Percentiles rank a stretch among this genome's conserved stretches.
These are phyloP conservation scores for Monopterus albus DNA, from an alignment of 2,113 vertebrate species.

Conservation along the genomic window DNA sequence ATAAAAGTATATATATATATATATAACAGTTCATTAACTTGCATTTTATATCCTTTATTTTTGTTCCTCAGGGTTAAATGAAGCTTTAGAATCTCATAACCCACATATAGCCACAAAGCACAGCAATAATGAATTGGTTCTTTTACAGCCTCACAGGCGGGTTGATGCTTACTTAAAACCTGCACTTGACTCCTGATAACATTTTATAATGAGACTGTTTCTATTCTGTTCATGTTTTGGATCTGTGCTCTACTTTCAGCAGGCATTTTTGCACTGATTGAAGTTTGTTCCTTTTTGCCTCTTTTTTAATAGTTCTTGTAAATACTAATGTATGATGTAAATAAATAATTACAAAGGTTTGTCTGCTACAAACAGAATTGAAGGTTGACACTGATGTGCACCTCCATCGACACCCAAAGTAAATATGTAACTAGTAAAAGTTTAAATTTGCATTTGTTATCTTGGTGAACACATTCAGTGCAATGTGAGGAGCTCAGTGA, in stretches of 20 bases:
- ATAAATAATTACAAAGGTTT: conserved; percentile 55
- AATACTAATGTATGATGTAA: conserved; percentile 80
- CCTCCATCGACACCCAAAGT: conserved; percentile 43
- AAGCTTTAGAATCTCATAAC: conserved; percentile 72
- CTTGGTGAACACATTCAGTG: conserved; percentile 18
- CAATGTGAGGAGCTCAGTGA: conserved; percentile 26
- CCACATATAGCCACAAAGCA: conserved; percentile 54
- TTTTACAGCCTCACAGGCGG: conserved; percentile 42
- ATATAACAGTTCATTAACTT: conserved; percentile 38
- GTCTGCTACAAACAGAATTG: conserved; percentile 50
- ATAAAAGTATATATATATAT: conserved; percentile 26
- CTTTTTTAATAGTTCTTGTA: conserved; percentile 69
- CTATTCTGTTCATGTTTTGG: conserved; percentile 43
- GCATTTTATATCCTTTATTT: conserved; percentile 61
- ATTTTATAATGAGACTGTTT: conserved; percentile 59
- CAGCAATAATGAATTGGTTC: conserved; percentile 79
- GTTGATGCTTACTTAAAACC: conserved; percentile 18
- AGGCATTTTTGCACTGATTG: conserved; percentile 77
- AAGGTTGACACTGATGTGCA: conserved; percentile 36
- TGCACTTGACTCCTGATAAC: conserved; percentile 28
- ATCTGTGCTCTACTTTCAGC: conserved; percentile 57
- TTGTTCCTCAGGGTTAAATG: conserved; percentile 78
- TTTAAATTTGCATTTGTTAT: conserved; percentile 49
- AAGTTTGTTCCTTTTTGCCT: conserved; percentile 4
- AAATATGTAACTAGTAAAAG: conserved; percentile 60